Base-by-base conservation (phyloP, 2,888 invertebrate species). In the Laothoe populi region DNA sequence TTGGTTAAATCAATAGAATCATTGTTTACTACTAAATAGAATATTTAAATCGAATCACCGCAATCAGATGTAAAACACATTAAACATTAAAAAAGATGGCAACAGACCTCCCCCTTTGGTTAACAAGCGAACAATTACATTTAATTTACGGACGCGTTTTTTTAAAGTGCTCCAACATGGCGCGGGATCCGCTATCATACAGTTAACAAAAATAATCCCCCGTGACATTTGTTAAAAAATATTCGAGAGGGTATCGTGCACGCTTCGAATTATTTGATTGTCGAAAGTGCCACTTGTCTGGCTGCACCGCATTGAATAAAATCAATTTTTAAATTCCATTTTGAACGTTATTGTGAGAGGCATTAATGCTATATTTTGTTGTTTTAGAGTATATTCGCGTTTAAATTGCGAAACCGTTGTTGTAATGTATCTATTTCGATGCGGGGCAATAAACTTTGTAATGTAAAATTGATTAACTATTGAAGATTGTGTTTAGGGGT, bases 61-160 rank as follows among this genome's bases (percentile, higher is more conserved):
- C 16, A 53, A 53, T 53, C 53, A 53, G 53, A 53, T 53, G 53
- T 53, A 35, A 53, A 53, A 53, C 35, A 53, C 53, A 53, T 53
- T 53, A 53, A 53, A 53, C 8, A 35, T 16, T 19, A 35, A 53
- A 53, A 53, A 19, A 53, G 19, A 46, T 46, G 53, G 35, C 53
- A 35, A 53, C 53, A 53, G 19, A 24, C n/a, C 48, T 49, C 79
- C 80, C 84, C 84, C 83, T 72, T 78, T 78, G 77, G 81, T 81
- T 90, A 90, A 91, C 91, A 79, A 91, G 87, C 87, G 89, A 91
- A 93, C 93, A 93, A 93, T 93, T 91, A 92, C 88, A 88, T 92
- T 92, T 92, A 92, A 92, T 93, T 93, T 88, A 87, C 84, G 77
- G 82, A 88, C 84, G 86, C 83, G 87, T 88, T 90, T 87, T 40